Evolutionary conservation across 2,797 vertebrate genomes (phyloP).

Genomic region (Tadarida brasiliensis): DNA sequence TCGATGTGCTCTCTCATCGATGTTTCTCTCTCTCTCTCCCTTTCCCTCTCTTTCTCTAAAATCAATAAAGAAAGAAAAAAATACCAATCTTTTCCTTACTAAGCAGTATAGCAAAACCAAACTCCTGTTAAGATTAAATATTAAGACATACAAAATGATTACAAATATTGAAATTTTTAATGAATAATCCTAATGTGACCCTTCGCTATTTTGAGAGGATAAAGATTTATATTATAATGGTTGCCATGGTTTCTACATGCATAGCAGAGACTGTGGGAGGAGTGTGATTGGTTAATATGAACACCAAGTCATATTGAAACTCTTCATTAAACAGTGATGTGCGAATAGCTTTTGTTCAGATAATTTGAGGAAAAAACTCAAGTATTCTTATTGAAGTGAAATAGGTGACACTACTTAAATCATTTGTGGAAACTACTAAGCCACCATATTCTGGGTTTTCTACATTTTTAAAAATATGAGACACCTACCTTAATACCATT

Average conservation of each 20-base stretch:
- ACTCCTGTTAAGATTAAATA: constrained; percentile 11
- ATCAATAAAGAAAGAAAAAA: no score
- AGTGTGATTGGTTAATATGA: background rate
- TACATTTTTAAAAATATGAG: background rate
- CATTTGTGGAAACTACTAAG: background rate
- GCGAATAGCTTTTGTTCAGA: constrained; percentile 1
- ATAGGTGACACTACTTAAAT: background rate
- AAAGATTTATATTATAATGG: constrained; percentile 72
- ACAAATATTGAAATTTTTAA: constrained; percentile 73
- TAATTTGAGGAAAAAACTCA: background rate
- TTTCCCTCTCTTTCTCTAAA: no score
- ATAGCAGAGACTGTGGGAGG: constrained; percentile 45
- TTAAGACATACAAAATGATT: constrained; percentile 70
- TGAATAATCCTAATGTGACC: constrained; percentile 74
- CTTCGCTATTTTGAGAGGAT: constrained; percentile 60
- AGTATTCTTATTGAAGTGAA: background rate
- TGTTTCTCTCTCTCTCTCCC: no score
- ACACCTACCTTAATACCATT: background rate
- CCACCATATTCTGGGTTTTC: background rate
- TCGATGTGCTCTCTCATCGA: no score
- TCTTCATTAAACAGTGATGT: background rate
- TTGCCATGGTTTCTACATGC: constrained; percentile 80
- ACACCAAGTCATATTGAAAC: background rate
- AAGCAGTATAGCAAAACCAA: background rate
- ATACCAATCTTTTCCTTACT: constrained; percentile 29